Conservation (phyloP, 2,113 vertebrate genomes). For the Furnarius figulus region DNA sequence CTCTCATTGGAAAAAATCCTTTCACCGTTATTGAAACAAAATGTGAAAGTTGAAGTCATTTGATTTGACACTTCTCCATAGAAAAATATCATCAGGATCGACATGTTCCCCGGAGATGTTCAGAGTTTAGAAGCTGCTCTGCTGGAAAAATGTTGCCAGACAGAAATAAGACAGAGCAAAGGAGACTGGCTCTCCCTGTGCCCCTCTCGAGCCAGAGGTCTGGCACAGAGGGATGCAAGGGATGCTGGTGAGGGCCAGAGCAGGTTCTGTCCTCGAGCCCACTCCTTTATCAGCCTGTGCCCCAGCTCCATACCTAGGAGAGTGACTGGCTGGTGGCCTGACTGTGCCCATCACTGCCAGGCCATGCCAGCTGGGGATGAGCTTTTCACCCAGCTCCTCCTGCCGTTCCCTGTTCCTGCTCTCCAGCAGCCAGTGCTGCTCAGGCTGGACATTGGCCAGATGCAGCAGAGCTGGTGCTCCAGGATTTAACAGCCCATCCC, state of each 20-base stretch:
- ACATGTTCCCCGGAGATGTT: slow-evolving; percentile 39
- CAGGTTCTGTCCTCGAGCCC: neutral
- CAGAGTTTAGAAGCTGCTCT: slow-evolving; percentile 40
- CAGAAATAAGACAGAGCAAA: neutral
- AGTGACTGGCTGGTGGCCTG: neutral
- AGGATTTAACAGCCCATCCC: neutral
- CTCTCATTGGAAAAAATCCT: slow-evolving; percentile 45
- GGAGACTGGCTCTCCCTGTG: neutral
- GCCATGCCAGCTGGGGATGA: rapidly evolving
- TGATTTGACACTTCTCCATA: slow-evolving; percentile 55
- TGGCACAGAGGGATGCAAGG: neutral
- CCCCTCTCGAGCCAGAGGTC: neutral
- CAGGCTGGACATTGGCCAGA: neutral
- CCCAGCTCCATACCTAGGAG: rapidly evolving
- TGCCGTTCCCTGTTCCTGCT: neutral
- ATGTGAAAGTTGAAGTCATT: slow-evolving; percentile 65
- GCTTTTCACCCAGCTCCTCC: neutral
- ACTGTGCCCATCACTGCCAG: neutral
- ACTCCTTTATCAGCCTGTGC: neutral
- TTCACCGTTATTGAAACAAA: slow-evolving; percentile 40
- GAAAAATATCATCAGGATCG: slow-evolving; percentile 42
- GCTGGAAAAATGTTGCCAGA: slow-evolving; percentile 35
- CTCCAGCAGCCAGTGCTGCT: neutral
- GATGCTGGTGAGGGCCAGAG: neutral
- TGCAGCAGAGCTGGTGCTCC: neutral